Base-by-base conservation (phyloP, 53 echinoderm and acorn worm species). In the Henricia sp. region DNA sequence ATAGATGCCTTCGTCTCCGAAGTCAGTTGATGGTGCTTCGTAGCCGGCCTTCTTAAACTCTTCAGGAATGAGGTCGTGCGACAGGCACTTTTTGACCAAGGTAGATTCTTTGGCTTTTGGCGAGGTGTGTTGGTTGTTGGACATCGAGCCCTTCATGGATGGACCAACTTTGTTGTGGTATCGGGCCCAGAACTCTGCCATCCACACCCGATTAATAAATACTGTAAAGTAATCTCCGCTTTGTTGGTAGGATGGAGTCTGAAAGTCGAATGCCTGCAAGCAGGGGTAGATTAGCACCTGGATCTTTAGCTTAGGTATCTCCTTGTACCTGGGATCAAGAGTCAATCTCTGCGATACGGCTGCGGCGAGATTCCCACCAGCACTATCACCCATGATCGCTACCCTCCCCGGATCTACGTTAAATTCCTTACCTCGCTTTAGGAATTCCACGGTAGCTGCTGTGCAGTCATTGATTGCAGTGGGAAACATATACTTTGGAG, bases 321-420 rank as follows among this genome's bases (percentile, higher is more conserved):
- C 4, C 62, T 60, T 60, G 29, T 60, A 60, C 62, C 82, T 16
- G 0, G 86, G 65, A 42, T 94, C 92, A 51, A 89, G 89, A 34
- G 82, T 83, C 37, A 97, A 51, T 27, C 87, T 69, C 74, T 92
- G 92, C 3, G 88, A 51, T 27, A 97, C 84, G 14, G 94, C 88
- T 1, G 94, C 90, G 2, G 92, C 84, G 9, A 97, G 77, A 48
- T 92, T 89, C 0, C 94, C 99, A 2, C 99, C 99, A 1, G 99
- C 94, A 52, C 99, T 97, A 74, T 97, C 94, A 0, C 99, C 99
- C 42, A 85, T 85, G 30, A 97, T 68, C 0, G 82, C 99, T 4
- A 97, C 62, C 38, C 92, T 85, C 17, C 64, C 62, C 3, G 86
- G 70, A 44, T 97, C 94, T 2, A 97, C 90, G 52, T 78, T 86